These are phyloP conservation scores for Pentamera pediparva DNA, from an alignment of 53 echinoderm and acorn worm genomes.

Conservation along the genomic window DNA sequence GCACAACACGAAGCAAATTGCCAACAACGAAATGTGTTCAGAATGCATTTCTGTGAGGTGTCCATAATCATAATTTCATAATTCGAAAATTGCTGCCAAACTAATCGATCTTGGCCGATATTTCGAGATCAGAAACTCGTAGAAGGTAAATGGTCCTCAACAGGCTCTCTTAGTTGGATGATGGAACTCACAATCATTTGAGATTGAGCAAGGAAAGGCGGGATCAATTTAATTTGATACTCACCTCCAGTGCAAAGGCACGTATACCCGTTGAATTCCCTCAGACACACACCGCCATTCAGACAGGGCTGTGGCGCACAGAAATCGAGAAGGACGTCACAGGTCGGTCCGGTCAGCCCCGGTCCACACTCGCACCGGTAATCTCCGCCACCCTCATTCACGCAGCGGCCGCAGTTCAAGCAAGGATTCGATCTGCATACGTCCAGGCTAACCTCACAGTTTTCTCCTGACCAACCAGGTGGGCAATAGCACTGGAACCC, in stretches of 20 bases:
- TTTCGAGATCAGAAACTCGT: too few relatives aligned
- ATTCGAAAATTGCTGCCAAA: too few relatives aligned
- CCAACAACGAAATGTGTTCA: too few relatives aligned
- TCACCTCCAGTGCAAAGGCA: conserved; percentile 65
- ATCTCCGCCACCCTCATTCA: conserved; percentile 38
- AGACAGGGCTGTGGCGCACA: conserved; percentile 56
- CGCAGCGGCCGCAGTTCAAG: conserved; percentile 68
- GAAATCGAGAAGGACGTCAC: conserved; percentile 56
- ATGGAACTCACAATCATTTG: too few relatives aligned
- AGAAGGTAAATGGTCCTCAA: too few relatives aligned
- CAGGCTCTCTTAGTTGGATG: too few relatives aligned
- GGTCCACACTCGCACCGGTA: conserved; percentile 53
- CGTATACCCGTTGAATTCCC: conserved; percentile 59
- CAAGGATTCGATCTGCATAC: conserved; percentile 66
- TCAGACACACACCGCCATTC: conserved; percentile 63
- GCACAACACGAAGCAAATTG: too few relatives aligned
- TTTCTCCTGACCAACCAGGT: conserved; percentile 49
- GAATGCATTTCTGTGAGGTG: too few relatives aligned
- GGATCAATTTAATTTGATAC: too few relatives aligned
- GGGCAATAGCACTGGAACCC: conserved; percentile 58
- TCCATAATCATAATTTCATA: too few relatives aligned
- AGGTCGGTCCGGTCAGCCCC: conserved; percentile 57
- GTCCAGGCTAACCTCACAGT: conserved; percentile 51
- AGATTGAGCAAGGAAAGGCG: too few relatives aligned
- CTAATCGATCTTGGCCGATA: too few relatives aligned